A percentile compares a stretch with the other conserved stretches of the same genome.
Evolutionary conservation across 1,140 invertebrate species (phyloP).

Genomic region (Drosophila tristis): DNA sequence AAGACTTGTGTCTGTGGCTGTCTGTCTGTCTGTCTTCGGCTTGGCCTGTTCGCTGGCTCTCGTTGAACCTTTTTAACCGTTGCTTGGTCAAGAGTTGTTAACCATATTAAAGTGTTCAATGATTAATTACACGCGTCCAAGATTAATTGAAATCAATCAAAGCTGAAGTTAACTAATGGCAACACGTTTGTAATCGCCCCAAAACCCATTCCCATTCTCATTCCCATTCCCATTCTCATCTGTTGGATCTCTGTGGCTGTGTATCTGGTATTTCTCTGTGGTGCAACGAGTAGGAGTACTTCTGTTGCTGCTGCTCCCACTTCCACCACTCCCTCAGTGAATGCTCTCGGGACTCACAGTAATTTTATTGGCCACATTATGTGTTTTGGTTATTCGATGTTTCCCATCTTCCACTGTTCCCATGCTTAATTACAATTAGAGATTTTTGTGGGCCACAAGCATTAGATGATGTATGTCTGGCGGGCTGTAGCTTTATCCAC

Average conservation of each 20-base stretch:
- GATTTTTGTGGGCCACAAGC: constrained; percentile 54
- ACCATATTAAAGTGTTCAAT: constrained; percentile 84
- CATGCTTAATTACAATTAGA: constrained; percentile 79
- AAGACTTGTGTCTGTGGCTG: constrained; percentile 26
- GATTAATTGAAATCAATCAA: constrained; percentile 84
- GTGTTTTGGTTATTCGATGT: constrained; percentile 18
- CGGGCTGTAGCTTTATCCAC: no score
- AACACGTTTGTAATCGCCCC: constrained; percentile 82
- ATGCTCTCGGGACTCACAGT: constrained; percentile 32
- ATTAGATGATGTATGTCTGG: constrained; percentile 39
- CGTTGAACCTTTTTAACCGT: constrained; percentile 84
- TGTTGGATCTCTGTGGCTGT: constrained; percentile 25
- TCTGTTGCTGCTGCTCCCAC: constrained; percentile 14
- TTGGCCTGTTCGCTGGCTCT: constrained; percentile 36
- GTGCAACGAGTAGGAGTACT: constrained; percentile 4
- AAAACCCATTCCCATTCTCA: constrained; percentile 15
- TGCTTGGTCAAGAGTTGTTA: constrained; percentile 84
- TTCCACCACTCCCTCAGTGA: constrained; percentile 31
- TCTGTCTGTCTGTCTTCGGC: constrained; percentile 10
- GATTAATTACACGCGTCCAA: constrained; percentile 84
- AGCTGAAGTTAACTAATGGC: constrained; percentile 84
- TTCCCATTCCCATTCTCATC: constrained; percentile 38
- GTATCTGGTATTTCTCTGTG: constrained; percentile 29
- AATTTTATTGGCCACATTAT: constrained; percentile 66
- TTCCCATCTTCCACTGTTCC: constrained; percentile 39